phyloP scores from a whole-genome alignment of 2,797 vertebrate species.

The Babyrousa celebensis region DNA sequence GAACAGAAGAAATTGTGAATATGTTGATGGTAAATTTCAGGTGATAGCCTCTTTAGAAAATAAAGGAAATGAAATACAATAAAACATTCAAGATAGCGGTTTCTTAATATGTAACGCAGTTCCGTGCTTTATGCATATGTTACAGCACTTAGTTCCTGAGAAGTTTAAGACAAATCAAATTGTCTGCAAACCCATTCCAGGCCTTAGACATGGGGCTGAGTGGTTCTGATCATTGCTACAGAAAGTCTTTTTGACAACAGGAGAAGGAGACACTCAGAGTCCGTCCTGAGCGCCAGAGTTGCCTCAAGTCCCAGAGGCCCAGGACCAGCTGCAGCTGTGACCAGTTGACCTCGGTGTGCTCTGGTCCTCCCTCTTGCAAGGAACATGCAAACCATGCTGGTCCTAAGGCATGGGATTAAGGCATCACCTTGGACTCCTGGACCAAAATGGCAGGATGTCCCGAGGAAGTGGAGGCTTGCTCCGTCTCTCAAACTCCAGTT shows the following conservation, averaged over 20 bases:
- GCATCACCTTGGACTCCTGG: neutral
- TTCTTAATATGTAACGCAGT: neutral
- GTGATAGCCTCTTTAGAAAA: too few species aligned
- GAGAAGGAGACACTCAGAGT: neutral
- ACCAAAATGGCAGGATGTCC: neutral
- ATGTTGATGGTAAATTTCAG: too few species aligned
- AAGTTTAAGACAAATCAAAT: constrained; percentile 80
- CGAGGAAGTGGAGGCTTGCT: neutral
- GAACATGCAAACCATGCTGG: rapidly evolving
- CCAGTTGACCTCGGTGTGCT: neutral
- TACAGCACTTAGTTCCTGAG: constrained; percentile 55
- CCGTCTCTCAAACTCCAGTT: neutral
- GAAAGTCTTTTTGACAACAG: constrained; percentile 70
- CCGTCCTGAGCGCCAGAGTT: neutral
- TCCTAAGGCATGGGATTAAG: neutral
- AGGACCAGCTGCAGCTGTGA: neutral
- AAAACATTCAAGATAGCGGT: neutral
- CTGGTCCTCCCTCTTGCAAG: neutral
- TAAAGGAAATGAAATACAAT: too few species aligned
- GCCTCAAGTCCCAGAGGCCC: neutral
- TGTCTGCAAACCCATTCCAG: constrained; percentile 63
- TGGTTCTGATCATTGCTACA: constrained; percentile 78
- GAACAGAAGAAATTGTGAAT: too few species aligned
- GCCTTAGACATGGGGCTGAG: constrained; percentile 57
- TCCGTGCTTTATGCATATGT: neutral